phyloP scores from a whole-genome alignment of 2,113 vertebrate genomes.

The Gadus macrocephalus region DNA sequence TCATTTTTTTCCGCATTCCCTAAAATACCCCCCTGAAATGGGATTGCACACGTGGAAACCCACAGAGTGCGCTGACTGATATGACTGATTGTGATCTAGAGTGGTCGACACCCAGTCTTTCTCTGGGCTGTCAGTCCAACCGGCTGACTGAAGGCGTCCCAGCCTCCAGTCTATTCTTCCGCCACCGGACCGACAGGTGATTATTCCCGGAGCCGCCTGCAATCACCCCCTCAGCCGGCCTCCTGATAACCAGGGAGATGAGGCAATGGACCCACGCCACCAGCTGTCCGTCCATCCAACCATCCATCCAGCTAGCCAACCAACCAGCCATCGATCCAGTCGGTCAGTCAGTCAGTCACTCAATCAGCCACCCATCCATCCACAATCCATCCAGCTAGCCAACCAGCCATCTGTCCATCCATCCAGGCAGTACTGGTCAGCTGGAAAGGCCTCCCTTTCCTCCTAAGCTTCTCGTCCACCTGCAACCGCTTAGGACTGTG shows the following conservation, averaged over 20 bases:
- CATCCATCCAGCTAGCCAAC: conserved; percentile 40
- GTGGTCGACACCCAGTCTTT: conserved; percentile 50
- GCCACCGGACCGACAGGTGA: conserved; percentile 49
- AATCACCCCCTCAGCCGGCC: conserved; percentile 36
- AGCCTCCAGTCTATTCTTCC: conserved; percentile 50
- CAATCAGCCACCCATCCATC: background rate
- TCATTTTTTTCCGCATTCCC: conserved; percentile 26
- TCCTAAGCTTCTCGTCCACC: too few relatives aligned
- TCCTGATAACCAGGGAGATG: conserved; percentile 58
- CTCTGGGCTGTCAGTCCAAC: conserved; percentile 51
- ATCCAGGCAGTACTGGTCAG: too few relatives aligned
- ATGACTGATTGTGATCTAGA: conserved; percentile 64
- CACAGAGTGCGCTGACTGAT: conserved; percentile 50
- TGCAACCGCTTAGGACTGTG: too few relatives aligned
- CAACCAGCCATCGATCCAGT: conserved; percentile 32
- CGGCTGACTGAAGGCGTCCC: conserved; percentile 44
- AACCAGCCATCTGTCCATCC: too few relatives aligned
- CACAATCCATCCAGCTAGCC: background rate
- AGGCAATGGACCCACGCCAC: conserved; percentile 25
- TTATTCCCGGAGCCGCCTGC: conserved; percentile 44
- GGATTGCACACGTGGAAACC: conserved; percentile 45
- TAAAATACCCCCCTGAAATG: conserved; percentile 13
- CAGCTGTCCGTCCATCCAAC: background rate
- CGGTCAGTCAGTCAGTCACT: conserved; percentile 20
- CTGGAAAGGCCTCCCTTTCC: too few relatives aligned